Evolutionary conservation across 1,140 invertebrate genomes (phyloP), one percentile per base, ranked within the genome.

Genomic region (Leguminivora glycinivorella): DNA sequence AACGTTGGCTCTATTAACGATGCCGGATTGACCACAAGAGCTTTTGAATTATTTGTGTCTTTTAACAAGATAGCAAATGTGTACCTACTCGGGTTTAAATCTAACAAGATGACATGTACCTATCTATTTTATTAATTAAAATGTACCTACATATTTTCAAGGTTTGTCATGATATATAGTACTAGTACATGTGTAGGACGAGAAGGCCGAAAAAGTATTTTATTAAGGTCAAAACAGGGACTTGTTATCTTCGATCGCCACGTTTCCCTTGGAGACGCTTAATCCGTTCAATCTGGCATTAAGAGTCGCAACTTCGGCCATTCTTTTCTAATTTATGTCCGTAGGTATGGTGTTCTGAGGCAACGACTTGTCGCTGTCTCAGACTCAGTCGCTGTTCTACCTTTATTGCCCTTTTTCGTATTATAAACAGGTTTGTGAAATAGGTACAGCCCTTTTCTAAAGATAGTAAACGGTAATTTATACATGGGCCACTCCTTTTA

Each of bases 251-350:
- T 69, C 22, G 76, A 79, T 81, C 78, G 79, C 74, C 76, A 70
- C 75, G 70, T 81, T 80, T 78, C 68, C 76, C 78, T 78, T 75
- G 76, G 69, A 75, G 77, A 73, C 79, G 69, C 82, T 85, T 87
- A 89, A 87, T 87, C 83, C 83, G 79, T 78, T 83, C 78, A 79
- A 84, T 87, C 81, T 80, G 78, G 75, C 78, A 81, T 87, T 85
- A 52, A 85, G 72, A 83, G 80, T 81, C 84, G 79, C 83, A 86
- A 87, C 75, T 87, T 89, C 72, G 78, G 81, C 79, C 82, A 81
- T 89, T 87, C 74, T 79, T 81, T 80, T 71, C 73, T 81, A 84
- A 89, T 85, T 89, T 87, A 89, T 86, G 81, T 80, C 69, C 69
- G 70, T 69, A 47, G 43, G 43, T 19, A 67, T 71, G 47, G 74